Evolutionary conservation across 92 coral and sea anemone genomes (phyloP), one percentile per base, ranked within the genome.

Genomic region (Bergia sp.): DNA sequence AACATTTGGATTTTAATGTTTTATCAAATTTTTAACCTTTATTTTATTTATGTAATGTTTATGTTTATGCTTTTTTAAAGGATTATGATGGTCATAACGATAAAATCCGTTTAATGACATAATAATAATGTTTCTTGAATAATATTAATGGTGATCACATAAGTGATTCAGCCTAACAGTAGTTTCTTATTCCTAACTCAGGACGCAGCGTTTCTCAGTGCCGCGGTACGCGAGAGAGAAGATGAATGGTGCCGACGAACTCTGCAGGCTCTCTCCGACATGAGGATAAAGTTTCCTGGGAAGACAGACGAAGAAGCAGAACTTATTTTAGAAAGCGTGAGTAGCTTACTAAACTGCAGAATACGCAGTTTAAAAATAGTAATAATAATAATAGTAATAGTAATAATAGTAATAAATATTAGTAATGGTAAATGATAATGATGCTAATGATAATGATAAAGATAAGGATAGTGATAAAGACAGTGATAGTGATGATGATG

Each of bases 261-360:
- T 1, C 87, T 95, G 80, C 95, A 94, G 58, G 94, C 98, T 21
- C 95, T 97, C 81, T 76, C 81, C 36, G 97, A 97, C 77, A 95
- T 97, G 99, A 95, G 96, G 74, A 97, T 97, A 16, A 97, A 97
- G 91, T 95, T 97, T 91, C 99, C 99, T 61, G 99, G 99, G 18
- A 97, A 93, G 86, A 93, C 97, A 3, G 98, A 97, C 71, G 98
- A 97, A 83, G 99, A 97, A 80, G 99, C 98, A 4, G 96, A 94
- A 78, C 78, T 90, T 58, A 97, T 97, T 58, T 75, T 97, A 86
- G 95, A 93, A 73, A 96, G 92, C 81, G 99, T 97, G 85, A 91
- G 98, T 76, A 36, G 37, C 39, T 20, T 41, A 23, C 77, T 6
- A 5, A 73, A 73, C 11, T 79, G 8, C 67, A 43, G 67, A 42